Percentiles rank a stretch among this genome's conserved stretches.
Evolutionary conservation across 2,797 vertebrate genomes (phyloP).

Genomic region (Falco naumanni): DNA sequence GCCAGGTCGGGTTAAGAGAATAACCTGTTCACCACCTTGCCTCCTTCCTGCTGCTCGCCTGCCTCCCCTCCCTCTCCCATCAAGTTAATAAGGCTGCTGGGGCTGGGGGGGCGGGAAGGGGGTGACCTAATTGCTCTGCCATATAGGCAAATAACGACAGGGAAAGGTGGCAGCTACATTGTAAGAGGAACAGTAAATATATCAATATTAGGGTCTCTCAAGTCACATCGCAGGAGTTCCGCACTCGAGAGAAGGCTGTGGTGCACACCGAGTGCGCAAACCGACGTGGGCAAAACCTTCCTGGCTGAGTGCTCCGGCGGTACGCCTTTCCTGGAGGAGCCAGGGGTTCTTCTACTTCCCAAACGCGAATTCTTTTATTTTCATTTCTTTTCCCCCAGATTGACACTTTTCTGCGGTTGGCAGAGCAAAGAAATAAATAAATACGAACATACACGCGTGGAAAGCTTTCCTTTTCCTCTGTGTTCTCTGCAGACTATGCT

Average conservation of each 20-base stretch:
- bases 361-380: background rate
- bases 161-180: constrained; percentile 68
- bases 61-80: background rate
- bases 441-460: background rate
- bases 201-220: constrained; percentile 62
- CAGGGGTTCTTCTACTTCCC: background rate
- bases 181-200: constrained; percentile 67
- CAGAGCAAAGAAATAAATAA: background rate
- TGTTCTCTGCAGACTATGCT: background rate
- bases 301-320: background rate
- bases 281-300: background rate
- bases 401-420: background rate
- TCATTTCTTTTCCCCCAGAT: background rate
- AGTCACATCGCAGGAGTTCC: constrained; percentile 28
- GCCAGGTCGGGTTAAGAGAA: constrained; percentile 84
- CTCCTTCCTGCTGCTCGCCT: background rate
- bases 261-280: background rate
- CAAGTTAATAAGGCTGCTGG: constrained; percentile 70
- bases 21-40: constrained; percentile 79
- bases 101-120: background rate
- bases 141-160: constrained; percentile 68
- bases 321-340: background rate
- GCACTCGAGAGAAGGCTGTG: background rate
- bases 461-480: background rate
- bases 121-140: constrained; percentile 71